These are phyloP conservation scores for Intellagama lesueurii DNA, from an alignment of 2,797 vertebrate genomes.

Conservation along the genomic window DNA sequence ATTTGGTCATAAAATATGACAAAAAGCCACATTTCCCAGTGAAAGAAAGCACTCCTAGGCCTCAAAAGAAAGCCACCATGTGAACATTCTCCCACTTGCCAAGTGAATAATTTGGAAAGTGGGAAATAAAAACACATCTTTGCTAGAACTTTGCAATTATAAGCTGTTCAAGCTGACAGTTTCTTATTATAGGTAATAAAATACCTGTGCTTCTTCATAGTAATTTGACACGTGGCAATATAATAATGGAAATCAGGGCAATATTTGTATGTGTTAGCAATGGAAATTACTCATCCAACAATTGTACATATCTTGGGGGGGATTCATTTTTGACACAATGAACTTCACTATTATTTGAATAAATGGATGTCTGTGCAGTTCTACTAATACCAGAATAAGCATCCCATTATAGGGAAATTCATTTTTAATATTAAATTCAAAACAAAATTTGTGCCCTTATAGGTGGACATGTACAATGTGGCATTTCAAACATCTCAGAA, in stretches of 20 bases:
- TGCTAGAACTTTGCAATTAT: conserved; percentile 26
- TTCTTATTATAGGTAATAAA: conserved; percentile 1
- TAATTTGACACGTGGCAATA: conserved; percentile 19
- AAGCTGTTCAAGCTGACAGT: conserved; percentile 14
- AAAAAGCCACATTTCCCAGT: background rate
- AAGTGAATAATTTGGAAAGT: fast-evolving
- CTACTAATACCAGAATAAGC: too few relatives aligned
- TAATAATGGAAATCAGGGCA: conserved; percentile 2
- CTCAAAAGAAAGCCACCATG: background rate
- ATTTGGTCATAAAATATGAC: conserved; percentile 16
- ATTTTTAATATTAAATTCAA: too few relatives aligned
- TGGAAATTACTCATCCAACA: conserved; percentile 1
- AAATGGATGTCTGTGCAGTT: background rate
- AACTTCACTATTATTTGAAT: background rate
- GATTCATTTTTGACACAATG: background rate
- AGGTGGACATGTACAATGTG: too few relatives aligned
- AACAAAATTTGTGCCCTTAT: too few relatives aligned
- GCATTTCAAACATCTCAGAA: too few relatives aligned
- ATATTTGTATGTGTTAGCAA: background rate
- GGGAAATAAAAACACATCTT: background rate
- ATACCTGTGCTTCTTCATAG: conserved; percentile 1
- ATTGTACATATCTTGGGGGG: background rate
- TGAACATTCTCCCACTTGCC: background rate
- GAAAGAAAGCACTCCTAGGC: background rate
- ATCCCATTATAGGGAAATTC: too few relatives aligned